These are phyloP conservation scores for Alces alces DNA, from an alignment of 2,113 vertebrate genomes.

Conservation along the genomic window DNA sequence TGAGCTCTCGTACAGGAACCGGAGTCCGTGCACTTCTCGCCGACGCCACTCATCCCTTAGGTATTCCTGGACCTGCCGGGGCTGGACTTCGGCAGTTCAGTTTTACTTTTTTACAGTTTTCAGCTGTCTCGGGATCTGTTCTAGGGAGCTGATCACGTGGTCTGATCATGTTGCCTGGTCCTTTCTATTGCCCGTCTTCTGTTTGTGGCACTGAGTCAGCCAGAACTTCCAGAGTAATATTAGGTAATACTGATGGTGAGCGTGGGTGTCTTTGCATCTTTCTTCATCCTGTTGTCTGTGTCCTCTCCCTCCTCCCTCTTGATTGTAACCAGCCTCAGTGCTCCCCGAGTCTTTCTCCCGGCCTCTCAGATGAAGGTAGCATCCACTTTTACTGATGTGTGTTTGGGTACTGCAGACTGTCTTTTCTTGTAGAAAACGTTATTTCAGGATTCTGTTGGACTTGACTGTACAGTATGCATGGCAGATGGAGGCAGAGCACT, in stretches of 20 bases:
- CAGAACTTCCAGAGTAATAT: not conserved
- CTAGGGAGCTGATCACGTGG: not conserved
- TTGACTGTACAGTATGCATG: not conserved
- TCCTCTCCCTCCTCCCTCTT: not conserved
- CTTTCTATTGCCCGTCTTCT: not conserved
- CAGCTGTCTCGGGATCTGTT: not conserved
- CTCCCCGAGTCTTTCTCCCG: fast-evolving
- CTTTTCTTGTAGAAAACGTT: not conserved
- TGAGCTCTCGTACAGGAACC: too few species aligned
- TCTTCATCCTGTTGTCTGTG: fast-evolving
- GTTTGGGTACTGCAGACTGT: not conserved
- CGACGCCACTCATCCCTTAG: too few species aligned
- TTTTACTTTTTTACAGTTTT: not conserved
- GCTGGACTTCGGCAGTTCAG: not conserved
- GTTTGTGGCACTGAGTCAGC: not conserved
- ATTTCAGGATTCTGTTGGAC: not conserved
- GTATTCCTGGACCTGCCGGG: too few species aligned
- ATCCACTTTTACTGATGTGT: not conserved
- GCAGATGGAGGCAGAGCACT: fast-evolving
- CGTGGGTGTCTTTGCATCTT: not conserved
- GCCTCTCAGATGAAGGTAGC: not conserved
- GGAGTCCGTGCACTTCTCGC: too few species aligned
- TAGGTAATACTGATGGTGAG: not conserved
- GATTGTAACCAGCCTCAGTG: fast-evolving
- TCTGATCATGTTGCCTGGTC: not conserved